phyloP scores from a whole-genome alignment of 2,797 vertebrate genomes.

The Tadarida brasiliensis region DNA sequence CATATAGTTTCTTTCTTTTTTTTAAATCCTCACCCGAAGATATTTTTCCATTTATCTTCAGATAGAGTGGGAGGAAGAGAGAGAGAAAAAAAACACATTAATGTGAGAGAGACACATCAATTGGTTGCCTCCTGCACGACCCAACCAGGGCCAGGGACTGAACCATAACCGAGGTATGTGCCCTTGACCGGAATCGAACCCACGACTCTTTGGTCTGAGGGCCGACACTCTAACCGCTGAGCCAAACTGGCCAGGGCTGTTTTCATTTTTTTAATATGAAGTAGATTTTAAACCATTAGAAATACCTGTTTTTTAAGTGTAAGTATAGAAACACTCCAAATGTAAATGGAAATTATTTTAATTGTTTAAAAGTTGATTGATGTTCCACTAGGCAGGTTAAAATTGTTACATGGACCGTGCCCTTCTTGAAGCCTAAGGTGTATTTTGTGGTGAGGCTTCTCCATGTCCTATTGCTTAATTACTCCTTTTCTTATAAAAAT shows the following conservation, averaged over 20 bases:
- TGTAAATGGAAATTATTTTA: neutral
- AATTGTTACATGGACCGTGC: neutral
- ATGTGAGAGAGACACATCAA: no score
- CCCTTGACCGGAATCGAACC: no score
- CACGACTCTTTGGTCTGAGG: no score
- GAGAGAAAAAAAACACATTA: no score
- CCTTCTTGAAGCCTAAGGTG: neutral
- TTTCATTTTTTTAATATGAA: neutral
- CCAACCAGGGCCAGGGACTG: no score
- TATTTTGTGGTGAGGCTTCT: constrained; percentile 4
- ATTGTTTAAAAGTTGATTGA: neutral
- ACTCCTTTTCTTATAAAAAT: constrained; percentile 37
- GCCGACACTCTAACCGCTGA: no score
- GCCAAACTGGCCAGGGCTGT: no score
- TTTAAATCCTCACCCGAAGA: no score
- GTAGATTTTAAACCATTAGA: neutral
- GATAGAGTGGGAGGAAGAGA: no score
- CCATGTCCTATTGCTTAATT: neutral
- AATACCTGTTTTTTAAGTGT: neutral
- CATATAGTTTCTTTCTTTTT: neutral
- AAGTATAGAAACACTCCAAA: neutral
- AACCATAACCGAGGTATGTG: no score
- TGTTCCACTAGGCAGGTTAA: neutral
- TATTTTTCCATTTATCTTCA: no score
- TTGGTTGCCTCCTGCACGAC: no score